Base-by-base conservation (phyloP, 2,888 invertebrate species). In the Amblyteles armatorius region DNA sequence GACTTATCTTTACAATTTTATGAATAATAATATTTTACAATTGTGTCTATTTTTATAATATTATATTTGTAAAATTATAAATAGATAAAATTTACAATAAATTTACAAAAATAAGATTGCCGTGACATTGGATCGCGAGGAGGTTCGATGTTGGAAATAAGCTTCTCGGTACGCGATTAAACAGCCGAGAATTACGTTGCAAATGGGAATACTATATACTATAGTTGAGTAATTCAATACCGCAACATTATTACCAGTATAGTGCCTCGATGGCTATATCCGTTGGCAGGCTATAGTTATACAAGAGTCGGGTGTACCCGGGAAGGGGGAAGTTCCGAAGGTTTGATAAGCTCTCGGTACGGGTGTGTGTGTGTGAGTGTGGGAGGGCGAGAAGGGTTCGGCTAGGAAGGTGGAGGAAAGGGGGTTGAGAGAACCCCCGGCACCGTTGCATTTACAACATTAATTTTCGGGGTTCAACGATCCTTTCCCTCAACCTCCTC, bases 401-500 rank as follows among this genome's bases (percentile, higher is more conserved):
- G 60, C 60, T 60, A 29, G 60, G 11, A 29, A 22, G 60, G 60
- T 29, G 4, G 60, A 60, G 29, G 60, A 29, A 60, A 60, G 13
- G 60, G 60, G 60, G 60, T 60, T 60, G 22, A 19, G 60, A 60
- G 60, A 26, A 60, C 13, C 60, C 29, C 60, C 60, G 60, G 26
- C 60, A 26, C 60, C 26, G 60, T 26, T 60, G 60, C 60, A 60
- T 60, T 90, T 89, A 88, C 86, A 89, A 86, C 88, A 89, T 90
- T 88, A 89, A 90, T 91, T 90, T 72, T 90, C 86, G 88, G 87
- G 89, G 90, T 91, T 91, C 89, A 91, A 90, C 88, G 92, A 82
- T 88, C 91, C 86, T 29, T 60, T 60, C 50, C 29, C 48, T 26
- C 57, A 11, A 48, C 33, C 36, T 40, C 68, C 52, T 5, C 33